A percentile compares a stretch with the other conserved stretches of the same genome.
Evolutionary conservation across 2,797 vertebrate genomes (phyloP).

Genomic region (Huso huso): DNA sequence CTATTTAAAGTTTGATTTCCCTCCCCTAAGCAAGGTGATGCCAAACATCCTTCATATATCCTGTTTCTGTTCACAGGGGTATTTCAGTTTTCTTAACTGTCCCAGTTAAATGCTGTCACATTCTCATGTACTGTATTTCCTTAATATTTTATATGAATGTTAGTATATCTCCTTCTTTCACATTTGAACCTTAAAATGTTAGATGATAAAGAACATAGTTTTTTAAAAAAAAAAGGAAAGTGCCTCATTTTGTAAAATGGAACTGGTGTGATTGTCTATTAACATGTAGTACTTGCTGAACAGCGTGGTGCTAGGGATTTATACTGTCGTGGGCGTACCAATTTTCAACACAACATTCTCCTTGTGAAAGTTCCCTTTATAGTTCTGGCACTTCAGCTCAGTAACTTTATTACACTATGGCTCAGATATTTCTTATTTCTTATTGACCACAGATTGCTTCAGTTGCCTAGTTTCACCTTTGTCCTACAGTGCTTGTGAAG

Average conservation of each 20-base stretch:
- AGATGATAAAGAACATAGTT: no score
- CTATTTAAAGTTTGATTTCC: no score
- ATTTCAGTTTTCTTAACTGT: no score
- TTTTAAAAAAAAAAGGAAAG: no score
- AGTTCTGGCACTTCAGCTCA: slow-evolving; percentile 82
- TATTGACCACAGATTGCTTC: slow-evolving; percentile 95
- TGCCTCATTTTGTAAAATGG: background rate
- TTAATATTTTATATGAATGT: no score
- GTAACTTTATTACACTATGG: slow-evolving; percentile 95
- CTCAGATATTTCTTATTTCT: slow-evolving; percentile 91
- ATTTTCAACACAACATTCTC: slow-evolving; percentile 69
- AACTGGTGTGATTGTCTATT: slow-evolving; percentile 1
- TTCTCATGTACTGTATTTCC: no score
- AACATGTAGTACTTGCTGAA: background rate
- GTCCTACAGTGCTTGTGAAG: slow-evolving; percentile 82
- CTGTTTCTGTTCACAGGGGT: no score
- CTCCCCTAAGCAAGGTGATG: no score
- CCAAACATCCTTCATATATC: no score
- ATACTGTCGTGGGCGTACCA: slow-evolving; percentile 58
- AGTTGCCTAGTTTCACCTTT: slow-evolving; percentile 96
- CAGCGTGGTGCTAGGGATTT: slow-evolving; percentile 25
- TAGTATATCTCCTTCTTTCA: no score
- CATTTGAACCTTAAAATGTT: no score
- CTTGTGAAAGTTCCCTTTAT: slow-evolving; percentile 83
- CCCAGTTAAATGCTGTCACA: no score